Base-by-base conservation (phyloP, 2,888 invertebrate species). In the Anagyrus pseudococci region DNA sequence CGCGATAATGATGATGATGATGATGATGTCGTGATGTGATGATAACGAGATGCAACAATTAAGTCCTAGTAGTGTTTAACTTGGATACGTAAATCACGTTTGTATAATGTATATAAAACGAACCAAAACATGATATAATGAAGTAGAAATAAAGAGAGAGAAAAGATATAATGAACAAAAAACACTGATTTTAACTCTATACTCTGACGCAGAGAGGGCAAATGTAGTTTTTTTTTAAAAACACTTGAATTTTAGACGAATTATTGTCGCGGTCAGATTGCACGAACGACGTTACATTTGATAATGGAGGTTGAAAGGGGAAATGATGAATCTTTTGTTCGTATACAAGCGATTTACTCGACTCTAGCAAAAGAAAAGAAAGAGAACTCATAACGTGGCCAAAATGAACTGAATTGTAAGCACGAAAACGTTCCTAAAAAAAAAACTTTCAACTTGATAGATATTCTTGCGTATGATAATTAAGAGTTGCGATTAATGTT, bases 401-500 rank as follows among this genome's bases (percentile, higher is more conserved):
- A 66, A 66, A 65, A 47, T 47, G 44, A 65, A 56, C 25, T 60
- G 41, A 60, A 55, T 41, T 61, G 54, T 50, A 58, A 62, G 41
- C 55, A 62, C 56, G 61, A 50, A 25, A 57, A 67, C 62, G 66
- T 67, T 66, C 66, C 67, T 67, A 66, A 46, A 58, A 61, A 46
- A 58, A 66, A 63, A 58, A 61, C 66, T 67, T 67, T 64, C 52
- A 59, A 66, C 61, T 44, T 60, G 53, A 59, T 62, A 37, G 44
- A 62, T 62, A 66, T 59, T 64, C 60, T 66, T 63, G 49, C 43
- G 37, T 62, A 61, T 57, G 56, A 53, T 19, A 20, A 44, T 17
- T 58, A 59, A 54, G 57, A 33, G 54, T 63, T 37, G 50, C 25
- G 62, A 63, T 66, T 48, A 58, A 66, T 60, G 57, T 59, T 63